Base-by-base conservation (phyloP, 2,888 invertebrate genomes). In the Acleris sparsana region DNA sequence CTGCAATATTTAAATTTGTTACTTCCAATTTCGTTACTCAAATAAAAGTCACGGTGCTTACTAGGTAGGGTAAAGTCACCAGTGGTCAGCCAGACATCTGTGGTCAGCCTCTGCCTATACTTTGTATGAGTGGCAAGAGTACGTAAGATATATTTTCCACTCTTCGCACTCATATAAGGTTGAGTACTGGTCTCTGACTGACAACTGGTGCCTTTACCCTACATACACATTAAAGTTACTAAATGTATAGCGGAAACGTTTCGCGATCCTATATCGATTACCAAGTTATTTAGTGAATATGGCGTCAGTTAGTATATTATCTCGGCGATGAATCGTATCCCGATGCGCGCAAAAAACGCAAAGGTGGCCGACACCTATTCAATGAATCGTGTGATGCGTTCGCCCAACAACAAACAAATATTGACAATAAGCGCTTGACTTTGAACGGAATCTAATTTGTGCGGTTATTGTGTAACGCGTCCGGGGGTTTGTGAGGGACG, bases 371-470 rank as follows among this genome's bases (percentile, higher is more conserved):
- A 82, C 86, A 80, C 75, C 79, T 80, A 87, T 89, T 87, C 86
- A 89, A 83, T 84, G 84, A 83, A 74, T 84, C 86, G 87, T 84
- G 77, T 86, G 85, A 91, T 89, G 80, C 83, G 84, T 86, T 86
- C 86, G 80, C 77, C 80, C 79, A 80, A 86, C 86, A 88, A 89
- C 89, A 89, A 91, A 89, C 86, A 87, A 76, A 84, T 82, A 75
- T 84, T 83, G 83, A 90, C 90, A 89, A 89, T 88, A 82, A 88
- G 84, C 85, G 89, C 86, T 90, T 91, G 91, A 92, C 92, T 92
- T 89, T 88, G 84, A 87, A 85, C 87, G 86, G 89, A 92, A 92
- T 92, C 91, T 92, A 92, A 92, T 92, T 92, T 92, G 89, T 88
- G 85, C 80, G 85, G 88, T 91, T 89, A 91, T 92, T 92, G 91